Evolutionary conservation across 2,797 vertebrate species (phyloP).

Genomic region (Gymnopithys bicolor): DNA sequence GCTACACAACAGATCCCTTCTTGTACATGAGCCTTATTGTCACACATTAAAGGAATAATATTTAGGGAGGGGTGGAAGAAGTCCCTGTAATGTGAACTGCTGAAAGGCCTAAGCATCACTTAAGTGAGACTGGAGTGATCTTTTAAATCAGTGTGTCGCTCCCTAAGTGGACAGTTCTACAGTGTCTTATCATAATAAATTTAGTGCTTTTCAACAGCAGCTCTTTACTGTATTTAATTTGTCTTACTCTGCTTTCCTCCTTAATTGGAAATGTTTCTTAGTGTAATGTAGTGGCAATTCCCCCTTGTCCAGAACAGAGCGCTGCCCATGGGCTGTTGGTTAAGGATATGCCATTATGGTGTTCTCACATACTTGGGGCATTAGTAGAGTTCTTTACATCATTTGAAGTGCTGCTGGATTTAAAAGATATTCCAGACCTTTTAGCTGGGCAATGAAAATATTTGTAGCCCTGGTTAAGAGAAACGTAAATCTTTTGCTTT

Average conservation of each 20-base stretch:
- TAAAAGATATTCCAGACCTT: background rate
- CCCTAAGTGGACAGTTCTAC: background rate
- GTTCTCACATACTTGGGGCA: background rate
- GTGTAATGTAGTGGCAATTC: background rate
- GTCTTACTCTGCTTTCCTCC: background rate
- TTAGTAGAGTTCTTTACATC: background rate
- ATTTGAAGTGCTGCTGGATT: background rate
- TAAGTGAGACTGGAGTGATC: background rate
- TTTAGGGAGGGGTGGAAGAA: background rate
- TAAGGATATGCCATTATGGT: background rate
- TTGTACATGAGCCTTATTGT: background rate
- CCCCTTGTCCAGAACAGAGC: background rate
- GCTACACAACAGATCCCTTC: background rate
- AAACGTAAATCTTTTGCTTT: background rate
- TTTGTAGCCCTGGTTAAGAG: background rate
- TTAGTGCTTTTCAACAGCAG: background rate
- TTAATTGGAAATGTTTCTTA: background rate
- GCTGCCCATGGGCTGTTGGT: background rate
- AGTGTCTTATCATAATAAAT: background rate
- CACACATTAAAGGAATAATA: background rate
- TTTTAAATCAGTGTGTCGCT: background rate
- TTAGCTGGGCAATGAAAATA: background rate
- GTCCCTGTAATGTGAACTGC: background rate
- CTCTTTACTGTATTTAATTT: background rate
- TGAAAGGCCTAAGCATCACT: background rate